Conservation (phyloP, 2,888 invertebrate genomes). For the Allacma fusca region DNA sequence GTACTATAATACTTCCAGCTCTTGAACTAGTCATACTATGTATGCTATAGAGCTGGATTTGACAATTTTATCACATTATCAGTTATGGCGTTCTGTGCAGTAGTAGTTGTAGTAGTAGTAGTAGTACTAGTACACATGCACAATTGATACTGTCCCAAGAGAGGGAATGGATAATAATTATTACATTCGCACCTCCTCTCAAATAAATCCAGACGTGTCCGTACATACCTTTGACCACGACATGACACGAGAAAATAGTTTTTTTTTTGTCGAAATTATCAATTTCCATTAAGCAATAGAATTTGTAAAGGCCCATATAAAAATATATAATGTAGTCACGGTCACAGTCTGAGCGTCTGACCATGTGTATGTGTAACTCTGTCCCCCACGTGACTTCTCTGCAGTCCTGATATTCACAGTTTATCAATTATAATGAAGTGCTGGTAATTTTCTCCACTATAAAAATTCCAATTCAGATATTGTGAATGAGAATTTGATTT, state of each 20-base stretch:
- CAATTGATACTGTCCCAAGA: no score
- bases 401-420: not conserved
- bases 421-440: conserved; percentile 16
- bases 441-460: not conserved
- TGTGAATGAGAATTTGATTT: conserved; percentile 6
- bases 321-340: conserved; percentile 13
- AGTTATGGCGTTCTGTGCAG: no score
- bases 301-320: conserved; percentile 11
- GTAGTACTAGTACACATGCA: no score
- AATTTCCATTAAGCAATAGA: conserved; percentile 14
- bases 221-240: not conserved
- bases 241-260: not conserved
- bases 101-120: no score
- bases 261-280: conserved; percentile 3
- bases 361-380: no score
- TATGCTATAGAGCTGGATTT: no score
- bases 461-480: conserved; percentile 13
- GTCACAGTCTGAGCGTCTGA: not conserved
- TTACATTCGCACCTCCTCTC: not conserved
- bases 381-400: not conserved
- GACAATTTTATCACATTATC: no score
- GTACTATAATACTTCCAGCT: not conserved
- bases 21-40: no score
- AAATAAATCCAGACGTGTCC: not conserved
- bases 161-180: no score